Evolutionary conservation across 2,113 vertebrate genomes (phyloP).

Genomic region (Xiphorhynchus elegans): DNA sequence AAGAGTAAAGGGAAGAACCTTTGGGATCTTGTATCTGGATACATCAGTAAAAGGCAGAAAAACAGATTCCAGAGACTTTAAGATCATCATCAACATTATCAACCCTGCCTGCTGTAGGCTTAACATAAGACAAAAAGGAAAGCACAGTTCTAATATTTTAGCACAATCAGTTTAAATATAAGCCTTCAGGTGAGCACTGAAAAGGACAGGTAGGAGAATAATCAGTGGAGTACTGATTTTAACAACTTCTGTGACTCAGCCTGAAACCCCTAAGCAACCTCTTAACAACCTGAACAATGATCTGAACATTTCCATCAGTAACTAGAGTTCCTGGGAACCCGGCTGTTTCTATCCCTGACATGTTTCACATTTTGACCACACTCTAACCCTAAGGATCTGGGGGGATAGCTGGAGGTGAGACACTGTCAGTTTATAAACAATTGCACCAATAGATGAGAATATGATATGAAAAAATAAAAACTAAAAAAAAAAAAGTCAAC

Average conservation of each 20-base stretch:
- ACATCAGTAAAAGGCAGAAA: conserved; percentile 21
- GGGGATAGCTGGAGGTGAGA: not conserved
- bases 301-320: not conserved
- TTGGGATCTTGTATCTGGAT: conserved; percentile 29
- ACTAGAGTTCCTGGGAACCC: not conserved
- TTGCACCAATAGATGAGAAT: not conserved
- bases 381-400: not conserved
- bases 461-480: not conserved
- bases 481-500: not conserved
- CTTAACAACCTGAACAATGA: not conserved
- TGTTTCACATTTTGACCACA: not conserved
- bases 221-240: not conserved
- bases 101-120: not conserved
- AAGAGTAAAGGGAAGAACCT: conserved; percentile 22
- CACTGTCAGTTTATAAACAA: not conserved
- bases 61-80: conserved; percentile 3
- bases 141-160: not conserved
- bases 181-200: not conserved
- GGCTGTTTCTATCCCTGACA: not conserved
- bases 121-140: not conserved
- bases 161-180: not conserved
- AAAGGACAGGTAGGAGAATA: not conserved
- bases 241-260: not conserved
- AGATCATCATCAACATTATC: conserved; percentile 9
- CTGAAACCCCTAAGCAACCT: not conserved